Evolutionary conservation across 1,140 invertebrate species (phyloP).

Genomic region (Phenacoccus solenopsis): DNA sequence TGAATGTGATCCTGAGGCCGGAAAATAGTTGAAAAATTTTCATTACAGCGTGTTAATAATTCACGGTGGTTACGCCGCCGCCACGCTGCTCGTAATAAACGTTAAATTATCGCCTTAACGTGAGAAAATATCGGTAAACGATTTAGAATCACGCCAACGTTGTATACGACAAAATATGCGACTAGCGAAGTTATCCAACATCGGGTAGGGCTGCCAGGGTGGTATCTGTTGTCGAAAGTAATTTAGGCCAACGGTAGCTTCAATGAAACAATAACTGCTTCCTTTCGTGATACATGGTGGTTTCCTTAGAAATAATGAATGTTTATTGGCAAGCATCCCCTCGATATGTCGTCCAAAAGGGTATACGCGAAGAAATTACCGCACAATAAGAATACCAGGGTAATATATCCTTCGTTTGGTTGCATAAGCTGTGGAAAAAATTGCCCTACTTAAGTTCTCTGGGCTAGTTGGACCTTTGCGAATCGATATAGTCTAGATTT

Average conservation of each 20-base stretch:
- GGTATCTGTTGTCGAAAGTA: conserved; percentile 12
- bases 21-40: neutral
- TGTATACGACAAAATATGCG: neutral
- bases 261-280: conserved; percentile 15
- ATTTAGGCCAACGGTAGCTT: neutral
- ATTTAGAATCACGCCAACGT: conserved; percentile 8
- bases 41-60: neutral
- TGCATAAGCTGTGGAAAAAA: too few relatives aligned
- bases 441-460: too few relatives aligned
- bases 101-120: conserved; percentile 8
- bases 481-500: too few relatives aligned
- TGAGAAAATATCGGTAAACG: conserved; percentile 17
- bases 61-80: neutral
- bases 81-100: neutral
- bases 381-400: too few relatives aligned
- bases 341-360: neutral
- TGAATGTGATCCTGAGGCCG: neutral
- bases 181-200: neutral
- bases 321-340: conserved; percentile 12
- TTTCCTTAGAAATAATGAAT: conserved; percentile 11
- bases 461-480: too few relatives aligned
- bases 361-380: neutral
- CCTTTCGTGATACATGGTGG: conserved; percentile 8
- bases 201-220: neutral
- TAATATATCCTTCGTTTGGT: too few relatives aligned